Conservation (phyloP, 1,140 invertebrate species). For the Polyergus mexicanus region DNA sequence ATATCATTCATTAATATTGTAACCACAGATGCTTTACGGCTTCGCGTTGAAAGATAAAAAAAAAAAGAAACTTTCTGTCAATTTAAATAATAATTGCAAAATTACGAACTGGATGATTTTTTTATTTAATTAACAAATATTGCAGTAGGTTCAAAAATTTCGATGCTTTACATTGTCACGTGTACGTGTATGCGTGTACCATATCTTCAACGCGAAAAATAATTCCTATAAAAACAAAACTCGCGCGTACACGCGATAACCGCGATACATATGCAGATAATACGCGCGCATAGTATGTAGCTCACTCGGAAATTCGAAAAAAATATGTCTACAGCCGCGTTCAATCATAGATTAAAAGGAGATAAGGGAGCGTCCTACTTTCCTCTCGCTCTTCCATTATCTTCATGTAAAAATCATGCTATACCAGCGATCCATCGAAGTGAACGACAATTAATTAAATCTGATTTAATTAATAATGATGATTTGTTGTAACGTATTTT, state of each 20-base stretch:
- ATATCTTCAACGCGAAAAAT: constrained; percentile 48
- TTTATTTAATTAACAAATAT: neutral
- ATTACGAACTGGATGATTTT: constrained; percentile 5
- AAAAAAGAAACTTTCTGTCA: neutral
- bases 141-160: constrained; percentile 11
- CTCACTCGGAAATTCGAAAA: constrained; percentile 49
- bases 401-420: constrained; percentile 32
- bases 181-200: no score
- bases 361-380: constrained; percentile 51
- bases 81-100: constrained; percentile 30
- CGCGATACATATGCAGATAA: constrained; percentile 48
- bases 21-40: neutral
- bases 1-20: neutral
- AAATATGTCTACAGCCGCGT: constrained; percentile 43
- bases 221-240: constrained; percentile 42
- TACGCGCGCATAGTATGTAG: constrained; percentile 10
- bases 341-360: constrained; percentile 61
- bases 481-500: constrained; percentile 22
- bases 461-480: constrained; percentile 43
- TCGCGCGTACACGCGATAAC: constrained; percentile 39
- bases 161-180: neutral
- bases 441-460: constrained; percentile 46
- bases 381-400: constrained; percentile 16
- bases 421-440: neutral
- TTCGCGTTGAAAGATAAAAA: neutral